Evolutionary conservation across 1,140 invertebrate genomes (phyloP).

Genomic region (Penaeus vannamei): DNA sequence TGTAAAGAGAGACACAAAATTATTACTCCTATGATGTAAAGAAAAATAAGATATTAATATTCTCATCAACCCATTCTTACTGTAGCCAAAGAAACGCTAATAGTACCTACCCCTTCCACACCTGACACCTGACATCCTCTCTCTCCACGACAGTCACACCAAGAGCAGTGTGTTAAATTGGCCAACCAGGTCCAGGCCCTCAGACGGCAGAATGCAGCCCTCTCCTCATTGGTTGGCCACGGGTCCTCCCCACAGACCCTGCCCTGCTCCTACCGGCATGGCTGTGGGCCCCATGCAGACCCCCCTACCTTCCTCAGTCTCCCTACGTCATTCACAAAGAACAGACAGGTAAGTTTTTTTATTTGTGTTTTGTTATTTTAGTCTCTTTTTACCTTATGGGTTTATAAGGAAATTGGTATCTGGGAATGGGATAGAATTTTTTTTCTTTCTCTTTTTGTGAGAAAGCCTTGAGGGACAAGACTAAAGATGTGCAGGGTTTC

Average conservation of each 20-base stretch:
- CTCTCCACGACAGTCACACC: conserved; percentile 35
- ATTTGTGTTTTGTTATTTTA: not conserved
- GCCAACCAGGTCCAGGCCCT: conserved; percentile 54
- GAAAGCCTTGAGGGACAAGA: no score
- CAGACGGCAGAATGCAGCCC: conserved; percentile 51
- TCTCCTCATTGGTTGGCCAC: conserved; percentile 50
- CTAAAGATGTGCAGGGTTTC: no score
- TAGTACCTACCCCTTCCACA: no score
- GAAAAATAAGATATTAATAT: no score
- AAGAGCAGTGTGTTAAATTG: conserved; percentile 58
- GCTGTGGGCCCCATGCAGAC: conserved; percentile 22
- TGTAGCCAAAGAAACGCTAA: no score
- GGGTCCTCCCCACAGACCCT: conserved; percentile 41
- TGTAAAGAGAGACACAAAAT: no score
- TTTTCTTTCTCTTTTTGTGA: no score
- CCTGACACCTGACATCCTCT: no score
- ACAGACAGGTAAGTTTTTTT: conserved; percentile 46
- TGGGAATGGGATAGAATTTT: no score
- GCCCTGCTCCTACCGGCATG: conserved; percentile 51
- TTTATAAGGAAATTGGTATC: not conserved
- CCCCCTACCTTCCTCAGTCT: conserved; percentile 46
- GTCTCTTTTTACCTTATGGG: not conserved
- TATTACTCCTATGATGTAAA: no score
- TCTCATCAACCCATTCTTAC: no score
- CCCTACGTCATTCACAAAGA: conserved; percentile 47